phyloP scores from a whole-genome alignment of 2,797 vertebrate species.

The Rousettus madagascariensis region DNA sequence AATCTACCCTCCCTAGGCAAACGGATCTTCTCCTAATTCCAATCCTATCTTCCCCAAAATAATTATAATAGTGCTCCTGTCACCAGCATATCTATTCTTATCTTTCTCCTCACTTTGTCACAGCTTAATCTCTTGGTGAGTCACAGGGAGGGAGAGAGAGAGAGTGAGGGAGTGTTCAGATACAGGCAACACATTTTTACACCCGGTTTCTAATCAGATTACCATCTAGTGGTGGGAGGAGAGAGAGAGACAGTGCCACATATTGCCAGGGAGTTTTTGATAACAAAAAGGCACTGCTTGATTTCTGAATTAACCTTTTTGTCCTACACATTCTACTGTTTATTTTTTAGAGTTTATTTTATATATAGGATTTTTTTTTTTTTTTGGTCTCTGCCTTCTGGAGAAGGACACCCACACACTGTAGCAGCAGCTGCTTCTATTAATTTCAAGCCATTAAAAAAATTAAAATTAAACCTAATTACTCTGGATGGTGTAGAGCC shows the following conservation, averaged over 20 bases:
- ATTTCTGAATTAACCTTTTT: conserved; percentile 88
- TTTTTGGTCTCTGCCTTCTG: conserved; percentile 85
- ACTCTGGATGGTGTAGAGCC: conserved; percentile 87
- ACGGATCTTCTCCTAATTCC: conserved; percentile 75
- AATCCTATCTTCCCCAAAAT: conserved; percentile 80
- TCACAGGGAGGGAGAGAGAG: conserved; percentile 79
- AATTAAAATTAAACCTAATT: conserved; percentile 93
- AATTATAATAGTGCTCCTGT: conserved; percentile 84
- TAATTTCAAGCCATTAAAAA: conserved; percentile 90
- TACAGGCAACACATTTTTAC: conserved; percentile 37
- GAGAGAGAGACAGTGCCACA: conserved; percentile 78
- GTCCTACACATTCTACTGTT: conserved; percentile 85
- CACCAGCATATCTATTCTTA: conserved; percentile 85
- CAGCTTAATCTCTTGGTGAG: conserved; percentile 86
- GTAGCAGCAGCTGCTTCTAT: conserved; percentile 88
- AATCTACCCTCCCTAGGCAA: background rate
- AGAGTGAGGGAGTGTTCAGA: conserved; percentile 20
- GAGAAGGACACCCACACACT: conserved; percentile 88
- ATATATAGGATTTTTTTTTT: conserved; percentile 9
- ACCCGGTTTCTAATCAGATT: conserved; percentile 39
- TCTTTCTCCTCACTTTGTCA: conserved; percentile 84
- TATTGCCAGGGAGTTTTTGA: conserved; percentile 84
- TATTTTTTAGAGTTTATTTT: conserved; percentile 80
- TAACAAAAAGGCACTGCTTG: conserved; percentile 85
- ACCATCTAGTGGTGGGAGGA: conserved; percentile 58